These are phyloP conservation scores for Ctenosaura bakeri DNA, from an alignment of 2,797 vertebrate species.

Conservation along the genomic window DNA sequence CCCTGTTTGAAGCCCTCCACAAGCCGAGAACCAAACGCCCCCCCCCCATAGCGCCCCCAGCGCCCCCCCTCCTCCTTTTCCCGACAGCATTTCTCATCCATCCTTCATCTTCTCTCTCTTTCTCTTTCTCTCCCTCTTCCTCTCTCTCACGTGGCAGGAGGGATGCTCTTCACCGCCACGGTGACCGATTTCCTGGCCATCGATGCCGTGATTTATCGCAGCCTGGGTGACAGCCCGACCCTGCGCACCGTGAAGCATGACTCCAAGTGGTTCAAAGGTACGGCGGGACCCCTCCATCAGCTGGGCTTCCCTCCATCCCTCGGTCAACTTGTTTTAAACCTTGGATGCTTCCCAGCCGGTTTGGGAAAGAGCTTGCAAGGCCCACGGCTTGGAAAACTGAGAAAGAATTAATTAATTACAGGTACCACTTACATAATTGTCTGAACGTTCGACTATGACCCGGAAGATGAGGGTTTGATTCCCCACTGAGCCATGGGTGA, in stretches of 20 bases:
- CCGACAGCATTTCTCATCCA: neutral
- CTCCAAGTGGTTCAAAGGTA: slow-evolving; percentile 99
- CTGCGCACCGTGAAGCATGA: slow-evolving; percentile 96
- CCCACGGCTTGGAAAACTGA: no score
- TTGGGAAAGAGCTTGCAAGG: neutral
- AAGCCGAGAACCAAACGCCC: no score
- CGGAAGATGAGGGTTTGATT: no score
- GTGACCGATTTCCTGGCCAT: slow-evolving; percentile 98
- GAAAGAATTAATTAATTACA: no score
- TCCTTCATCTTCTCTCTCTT: neutral
- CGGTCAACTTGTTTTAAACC: neutral
- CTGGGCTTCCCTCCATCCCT: neutral
- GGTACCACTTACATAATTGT: no score
- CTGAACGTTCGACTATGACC: no score
- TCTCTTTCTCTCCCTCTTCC: neutral
- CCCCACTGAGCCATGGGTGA: no score
- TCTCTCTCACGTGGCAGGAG: slow-evolving; percentile 78
- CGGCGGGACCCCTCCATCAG: neutral
- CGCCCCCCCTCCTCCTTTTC: neutral
- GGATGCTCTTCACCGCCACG: slow-evolving; percentile 95
- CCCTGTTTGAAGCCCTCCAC: neutral
- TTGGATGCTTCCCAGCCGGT: neutral
- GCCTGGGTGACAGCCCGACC: slow-evolving; percentile 91
- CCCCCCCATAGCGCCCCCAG: neutral
- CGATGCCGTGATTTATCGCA: slow-evolving; percentile 96